Base-by-base conservation (phyloP, 2,888 invertebrate species). In the Helicoverpa assulta region DNA sequence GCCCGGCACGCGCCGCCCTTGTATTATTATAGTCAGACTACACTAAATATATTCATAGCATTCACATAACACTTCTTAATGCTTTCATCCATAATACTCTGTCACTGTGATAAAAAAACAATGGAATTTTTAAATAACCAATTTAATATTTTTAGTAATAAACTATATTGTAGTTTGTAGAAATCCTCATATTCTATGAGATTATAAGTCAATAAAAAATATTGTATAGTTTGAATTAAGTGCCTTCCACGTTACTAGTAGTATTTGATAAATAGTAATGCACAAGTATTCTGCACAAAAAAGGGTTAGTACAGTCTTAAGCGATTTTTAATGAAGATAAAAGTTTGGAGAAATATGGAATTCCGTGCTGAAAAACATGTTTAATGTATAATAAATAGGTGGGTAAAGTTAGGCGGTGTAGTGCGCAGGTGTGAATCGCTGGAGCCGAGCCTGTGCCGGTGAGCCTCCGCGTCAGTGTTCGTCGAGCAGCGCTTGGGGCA, bases 401-500 rank as follows among this genome's bases (percentile, higher is more conserved):
- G 78, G 70, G 56, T 12, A 21, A 53, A 63, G 66, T 59, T 75
- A 47, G 52, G 55, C 18, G 19, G 29, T n/a, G 51, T 64, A 82
- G 40, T 88, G 92, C 92, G 91, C 91, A 90, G 85, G 90, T 88
- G 81, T 73, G 71, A 72, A 58, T 83, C 87, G 86, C 61, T 59
- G 61, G 66, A 79, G 57, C 56, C 80, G 84, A 86, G 82, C 78
- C 76, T 67, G 66, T 64, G 64, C 65, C 56, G 19, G n/a, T 19
- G 65, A 71, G 62, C 59, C 73, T 40, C 18, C 14, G 52, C 67
- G 69, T 62, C 76, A 81, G 63, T 74, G 69, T 74, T 65, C 65
- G 77, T 80, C 70, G 63, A 77, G 75, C 37, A 68, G 54, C 60
- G 76, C 58, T 59, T 33, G 47, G 29, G 76, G 55, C 69, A 71